phyloP scores from a whole-genome alignment of 2,113 vertebrate genomes.

The Balaeniceps rex region DNA sequence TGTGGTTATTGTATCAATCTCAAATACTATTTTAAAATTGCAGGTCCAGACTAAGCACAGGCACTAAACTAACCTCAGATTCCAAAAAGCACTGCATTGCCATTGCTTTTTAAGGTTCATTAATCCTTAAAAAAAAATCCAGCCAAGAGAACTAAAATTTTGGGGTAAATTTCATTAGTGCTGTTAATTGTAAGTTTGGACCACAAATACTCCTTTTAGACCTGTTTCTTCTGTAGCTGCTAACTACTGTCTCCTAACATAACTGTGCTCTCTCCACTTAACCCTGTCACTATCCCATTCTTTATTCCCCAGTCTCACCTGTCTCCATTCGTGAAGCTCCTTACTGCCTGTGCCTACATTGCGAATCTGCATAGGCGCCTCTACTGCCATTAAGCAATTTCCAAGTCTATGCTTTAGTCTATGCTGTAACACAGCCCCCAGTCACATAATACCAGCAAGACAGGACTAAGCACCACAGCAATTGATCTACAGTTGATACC shows the following conservation, averaged over 20 bases:
- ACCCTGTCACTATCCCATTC: neutral
- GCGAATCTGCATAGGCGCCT: neutral
- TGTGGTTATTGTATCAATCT: neutral
- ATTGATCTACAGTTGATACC: neutral
- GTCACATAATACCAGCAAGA: neutral
- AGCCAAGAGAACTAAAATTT: neutral
- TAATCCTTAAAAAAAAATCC: neutral
- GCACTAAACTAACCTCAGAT: neutral
- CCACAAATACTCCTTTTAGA: neutral
- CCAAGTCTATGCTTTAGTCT: neutral
- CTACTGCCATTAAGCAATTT: neutral
- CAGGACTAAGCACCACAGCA: neutral
- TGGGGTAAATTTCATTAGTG: neutral
- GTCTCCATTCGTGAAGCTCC: neutral
- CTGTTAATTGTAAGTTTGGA: neutral
- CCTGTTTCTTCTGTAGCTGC: neutral
- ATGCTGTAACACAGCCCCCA: too few relatives aligned
- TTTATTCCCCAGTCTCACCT: too few relatives aligned
- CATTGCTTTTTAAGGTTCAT: neutral
- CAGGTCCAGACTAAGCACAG: neutral
- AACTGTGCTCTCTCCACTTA: neutral
- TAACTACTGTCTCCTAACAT: neutral
- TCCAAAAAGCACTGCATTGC: neutral
- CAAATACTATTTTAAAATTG: neutral
- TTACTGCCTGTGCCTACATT: neutral